Evolutionary conservation across 1,140 invertebrate species (phyloP).

Genomic region (Camponotus floridanus): DNA sequence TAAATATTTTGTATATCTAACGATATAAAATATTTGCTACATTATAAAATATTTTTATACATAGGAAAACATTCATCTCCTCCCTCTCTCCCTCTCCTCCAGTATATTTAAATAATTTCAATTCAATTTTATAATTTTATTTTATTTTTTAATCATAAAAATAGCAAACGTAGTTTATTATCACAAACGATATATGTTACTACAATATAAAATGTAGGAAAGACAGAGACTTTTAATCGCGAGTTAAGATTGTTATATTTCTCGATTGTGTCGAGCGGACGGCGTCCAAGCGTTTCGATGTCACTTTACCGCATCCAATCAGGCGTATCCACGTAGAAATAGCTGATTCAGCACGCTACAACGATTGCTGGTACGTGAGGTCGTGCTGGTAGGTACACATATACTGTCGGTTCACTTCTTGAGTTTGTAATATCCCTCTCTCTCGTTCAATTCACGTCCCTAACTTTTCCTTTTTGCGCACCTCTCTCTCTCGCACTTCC

Average conservation of each 20-base stretch:
- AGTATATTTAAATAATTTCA: background rate
- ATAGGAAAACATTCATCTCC: background rate
- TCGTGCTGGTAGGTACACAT: constrained; percentile 55
- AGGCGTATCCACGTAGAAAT: constrained; percentile 76
- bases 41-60: background rate
- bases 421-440: constrained; percentile 65
- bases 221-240: constrained; percentile 62
- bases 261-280: constrained; percentile 77
- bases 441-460: background rate
- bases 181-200: background rate
- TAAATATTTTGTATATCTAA: background rate
- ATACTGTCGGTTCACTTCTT: constrained; percentile 50
- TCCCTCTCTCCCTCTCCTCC: no score
- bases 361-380: constrained; percentile 75
- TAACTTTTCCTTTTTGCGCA: constrained; percentile 13
- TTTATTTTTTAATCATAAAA: background rate
- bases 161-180: background rate
- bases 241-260: constrained; percentile 68
- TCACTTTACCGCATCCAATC: constrained; percentile 78
- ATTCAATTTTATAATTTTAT: background rate
- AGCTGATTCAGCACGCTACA: constrained; percentile 77
- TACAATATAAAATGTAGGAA: constrained; percentile 12
- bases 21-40: background rate
- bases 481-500: background rate
- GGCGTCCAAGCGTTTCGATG: constrained; percentile 75